Percentiles rank a stretch among this genome's conserved stretches.
phyloP scores from a whole-genome alignment of 2,113 vertebrate species.

The Scolopax mira region DNA sequence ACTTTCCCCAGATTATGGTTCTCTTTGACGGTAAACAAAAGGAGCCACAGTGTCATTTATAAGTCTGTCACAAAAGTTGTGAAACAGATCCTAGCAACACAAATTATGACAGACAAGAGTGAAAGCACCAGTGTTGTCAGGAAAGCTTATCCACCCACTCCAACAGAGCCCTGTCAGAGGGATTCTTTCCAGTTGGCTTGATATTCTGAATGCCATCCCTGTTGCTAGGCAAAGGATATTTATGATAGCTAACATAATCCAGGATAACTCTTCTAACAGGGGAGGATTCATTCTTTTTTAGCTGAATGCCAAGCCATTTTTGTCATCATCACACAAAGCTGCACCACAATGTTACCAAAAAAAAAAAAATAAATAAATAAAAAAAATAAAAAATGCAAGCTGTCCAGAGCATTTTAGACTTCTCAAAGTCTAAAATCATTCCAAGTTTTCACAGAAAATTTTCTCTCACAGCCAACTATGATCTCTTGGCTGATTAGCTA shows the following conservation, averaged over 20 bases:
- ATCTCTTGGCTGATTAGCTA: not conserved
- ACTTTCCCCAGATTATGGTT: not conserved
- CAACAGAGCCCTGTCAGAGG: conserved; percentile 8
- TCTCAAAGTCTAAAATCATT: not conserved
- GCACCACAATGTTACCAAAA: not conserved
- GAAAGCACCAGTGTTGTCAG: not conserved
- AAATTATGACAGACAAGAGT: conserved; percentile 16
- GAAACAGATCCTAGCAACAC: conserved; percentile 50
- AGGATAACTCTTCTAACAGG: not conserved
- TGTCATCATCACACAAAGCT: not conserved
- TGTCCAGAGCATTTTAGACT: not conserved
- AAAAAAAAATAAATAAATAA: not conserved
- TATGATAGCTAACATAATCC: conserved; percentile 27
- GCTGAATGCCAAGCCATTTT: not conserved
- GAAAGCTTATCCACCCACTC: conserved; percentile 38
- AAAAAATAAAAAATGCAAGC: not conserved
- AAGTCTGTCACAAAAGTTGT: conserved; percentile 34
- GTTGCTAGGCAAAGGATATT: conserved; percentile 49
- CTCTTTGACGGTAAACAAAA: conserved; percentile 31
- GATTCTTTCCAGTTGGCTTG: conserved; percentile 60
- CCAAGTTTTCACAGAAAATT: not conserved
- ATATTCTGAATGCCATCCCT: conserved; percentile 15
- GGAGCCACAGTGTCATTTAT: not conserved
- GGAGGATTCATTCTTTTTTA: not conserved
- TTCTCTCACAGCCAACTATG: not conserved